phyloP scores from a whole-genome alignment of 2,113 vertebrate genomes.

The Gulo gulo region DNA sequence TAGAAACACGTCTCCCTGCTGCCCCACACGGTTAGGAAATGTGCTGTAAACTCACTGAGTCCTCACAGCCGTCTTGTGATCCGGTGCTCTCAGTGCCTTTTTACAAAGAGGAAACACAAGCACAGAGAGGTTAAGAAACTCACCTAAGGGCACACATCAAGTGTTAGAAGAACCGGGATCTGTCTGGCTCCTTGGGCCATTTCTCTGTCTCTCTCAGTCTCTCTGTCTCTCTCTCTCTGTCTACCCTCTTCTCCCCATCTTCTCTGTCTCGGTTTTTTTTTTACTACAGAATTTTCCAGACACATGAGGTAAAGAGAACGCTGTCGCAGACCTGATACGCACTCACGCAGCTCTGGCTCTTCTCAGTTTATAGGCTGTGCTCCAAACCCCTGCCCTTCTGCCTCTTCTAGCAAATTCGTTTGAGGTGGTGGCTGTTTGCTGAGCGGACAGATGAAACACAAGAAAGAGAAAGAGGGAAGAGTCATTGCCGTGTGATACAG shows the following conservation, averaged over 20 bases:
- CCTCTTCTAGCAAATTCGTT: constrained; percentile 42
- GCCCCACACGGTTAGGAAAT: neutral
- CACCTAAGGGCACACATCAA: neutral
- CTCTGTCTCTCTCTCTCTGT: neutral
- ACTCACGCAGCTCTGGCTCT: neutral
- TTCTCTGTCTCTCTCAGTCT: neutral
- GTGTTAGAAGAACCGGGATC: neutral
- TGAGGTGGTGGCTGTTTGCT: constrained; percentile 53
- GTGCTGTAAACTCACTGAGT: neutral
- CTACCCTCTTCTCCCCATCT: too few species aligned
- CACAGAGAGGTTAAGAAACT: constrained; percentile 19
- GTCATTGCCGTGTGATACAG: constrained; percentile 50
- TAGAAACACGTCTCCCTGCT: neutral
- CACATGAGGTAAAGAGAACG: neutral
- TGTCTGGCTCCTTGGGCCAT: neutral
- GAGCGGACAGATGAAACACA: neutral
- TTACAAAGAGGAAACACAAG: neutral
- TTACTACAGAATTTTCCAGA: neutral
- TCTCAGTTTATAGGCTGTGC: neutral
- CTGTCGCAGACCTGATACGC: neutral
- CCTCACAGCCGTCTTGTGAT: neutral
- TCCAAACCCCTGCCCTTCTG: neutral
- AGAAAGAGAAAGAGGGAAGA: neutral
- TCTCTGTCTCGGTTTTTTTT: neutral
- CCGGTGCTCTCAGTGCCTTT: neutral